Evolutionary conservation across 2,888 invertebrate genomes (phyloP), one percentile per base, ranked within the genome.

Genomic region (Cataglyphis albicans): DNA sequence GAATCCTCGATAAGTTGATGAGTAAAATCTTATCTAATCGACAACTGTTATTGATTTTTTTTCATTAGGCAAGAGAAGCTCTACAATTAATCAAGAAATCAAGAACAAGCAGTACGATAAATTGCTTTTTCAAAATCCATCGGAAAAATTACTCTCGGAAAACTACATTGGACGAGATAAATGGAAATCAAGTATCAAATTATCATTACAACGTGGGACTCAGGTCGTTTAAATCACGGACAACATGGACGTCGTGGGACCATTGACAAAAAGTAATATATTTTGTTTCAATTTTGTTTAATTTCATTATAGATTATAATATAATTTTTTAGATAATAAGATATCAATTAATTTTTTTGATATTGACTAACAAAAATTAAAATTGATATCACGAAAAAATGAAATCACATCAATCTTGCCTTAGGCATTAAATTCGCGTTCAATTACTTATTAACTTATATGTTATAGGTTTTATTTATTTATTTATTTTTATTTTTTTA

Each of bases 181-280:
- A 32, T 10, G n/a, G 70, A 48, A 44, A 70, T 59, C 41, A 32
- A 41, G 44, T 32, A 59, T 5, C 72, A 59, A 78, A 78, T 72
- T 72, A 70, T 48, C 1, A 41, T 59, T 29, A 44, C 72, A 70
- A 78, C 76, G 65, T 44, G 57, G 41, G 55, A 52, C 25, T 55
- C 55, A 52, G 21, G 7, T 38, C 75, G 5, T 52, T 35, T 38
- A 38, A 64, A 52, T 88, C 83, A 87, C 88, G 85, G 87, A 86
- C 89, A 89, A 81, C 52, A 44, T 87, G 81, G 81, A 84, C 91
- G 82, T 89, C 92, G 90, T 90, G 91, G 92, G 90, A 92, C 82
- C 81, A 84, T 80, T n/a, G 29, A 52, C 18, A 82, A 86, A 86
- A 87, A 84, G 87, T 87, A 87, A 84, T 84, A 73, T 86, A 76